Base-by-base conservation (phyloP, 2,888 invertebrate species). In the Philonicus albiceps region DNA sequence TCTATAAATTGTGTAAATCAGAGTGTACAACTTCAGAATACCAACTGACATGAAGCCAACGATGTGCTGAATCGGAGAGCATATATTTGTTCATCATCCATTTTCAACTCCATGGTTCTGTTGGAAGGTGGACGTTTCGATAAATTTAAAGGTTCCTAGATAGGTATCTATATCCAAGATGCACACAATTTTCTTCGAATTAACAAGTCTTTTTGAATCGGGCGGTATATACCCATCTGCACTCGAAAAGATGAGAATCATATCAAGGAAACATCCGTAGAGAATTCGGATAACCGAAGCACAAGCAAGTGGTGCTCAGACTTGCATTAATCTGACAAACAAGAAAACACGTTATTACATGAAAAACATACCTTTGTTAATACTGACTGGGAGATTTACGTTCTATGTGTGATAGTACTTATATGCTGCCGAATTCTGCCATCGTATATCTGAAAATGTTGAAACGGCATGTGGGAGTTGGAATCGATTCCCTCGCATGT, bases 31-130 rank as follows among this genome's bases (percentile, higher is more conserved):
- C 81, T 83, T 64, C n/a, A 83, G 37, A 83, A 43, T 64, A 83
- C 64, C 81, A 27, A 55, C 81, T 34, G 43, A 83, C 55, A 64
- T 55, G 81, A 64, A 83, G 64, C 81, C 81, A 83, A 37, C 64
- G 64, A 31, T 64, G 81, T 83, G 22, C 64, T 37, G 34, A 83
- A 64, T 83, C 34, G 64, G 37, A 83, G 37, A 83, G 81, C 81
- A 64, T 78, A 83, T 83, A 83, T 83, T 83, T 83, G 81, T 83
- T 64, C 64, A 64, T 34, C 81, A 83, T 83, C 81, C 64, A 83
- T 83, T 83, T 83, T 83, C 81, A 83, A 64, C 81, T 83, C 37
- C 81, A 27, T 83, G 43, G 34, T 83, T 64, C 37, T 55, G 22
- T 37, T 64, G 40, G 43, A 27, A 43, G 40, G 78, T 40, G 78